phyloP scores from a whole-genome alignment of 2,888 invertebrate species.

The Macrosiphum euphorbiae region DNA sequence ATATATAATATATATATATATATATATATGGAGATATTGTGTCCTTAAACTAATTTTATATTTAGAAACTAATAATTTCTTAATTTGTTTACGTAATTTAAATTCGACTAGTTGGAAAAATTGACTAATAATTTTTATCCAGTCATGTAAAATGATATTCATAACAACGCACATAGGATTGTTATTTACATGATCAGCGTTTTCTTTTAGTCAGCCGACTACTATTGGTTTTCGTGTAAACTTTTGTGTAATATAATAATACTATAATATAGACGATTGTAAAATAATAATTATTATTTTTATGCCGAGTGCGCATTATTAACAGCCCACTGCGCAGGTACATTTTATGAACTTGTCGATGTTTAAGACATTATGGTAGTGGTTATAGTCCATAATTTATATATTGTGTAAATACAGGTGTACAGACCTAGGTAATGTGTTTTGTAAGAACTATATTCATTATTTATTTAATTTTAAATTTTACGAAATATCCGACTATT shows the following conservation, averaged over 20 bases:
- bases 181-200: conserved; percentile 15
- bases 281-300: conserved; percentile 30
- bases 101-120: not conserved
- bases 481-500: not conserved
- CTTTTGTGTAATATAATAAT: conserved; percentile 13
- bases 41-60: not conserved
- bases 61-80: not conserved
- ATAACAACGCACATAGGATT: not conserved
- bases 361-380: not conserved
- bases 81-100: not conserved
- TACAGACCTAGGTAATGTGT: not conserved
- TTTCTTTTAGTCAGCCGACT: conserved; percentile 6
- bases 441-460: not conserved
- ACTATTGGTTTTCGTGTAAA: conserved; percentile 1
- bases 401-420: not conserved
- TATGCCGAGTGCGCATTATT: not conserved
- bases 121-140: not conserved
- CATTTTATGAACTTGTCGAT: conserved; percentile 23
- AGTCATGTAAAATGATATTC: not conserved
- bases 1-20: too few relatives aligned
- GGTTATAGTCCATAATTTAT: not conserved
- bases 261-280: conserved; percentile 13
- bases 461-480: not conserved
- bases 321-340: not conserved
- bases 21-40: not conserved